Evolutionary conservation across 2,888 invertebrate species (phyloP), one percentile per base, ranked within the genome.

Genomic region (Azorinus chamasolen): DNA sequence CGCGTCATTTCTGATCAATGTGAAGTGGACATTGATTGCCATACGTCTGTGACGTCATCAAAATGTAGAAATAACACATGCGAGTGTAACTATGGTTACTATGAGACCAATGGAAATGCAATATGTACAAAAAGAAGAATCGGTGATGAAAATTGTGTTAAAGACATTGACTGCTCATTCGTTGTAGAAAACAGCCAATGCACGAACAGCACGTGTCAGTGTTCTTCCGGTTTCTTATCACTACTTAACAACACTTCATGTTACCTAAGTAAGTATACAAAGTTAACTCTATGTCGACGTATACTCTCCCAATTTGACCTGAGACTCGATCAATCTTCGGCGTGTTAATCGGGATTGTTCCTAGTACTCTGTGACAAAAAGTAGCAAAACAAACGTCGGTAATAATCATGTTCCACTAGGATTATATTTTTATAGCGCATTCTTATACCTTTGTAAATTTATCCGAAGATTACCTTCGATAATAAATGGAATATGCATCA

Each of bases 111-210:
- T 32, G 25, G 25, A 5, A 20, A 25, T 20, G 24, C 53, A 10
- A 24, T 39, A 5, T 79, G 79, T 37, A 24, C 43, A 3, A 45
- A 50, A 24, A 61, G 86, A 48, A 72, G 71, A 57, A 82, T 86
- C 16, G 83, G 83, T 3, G 81, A 83, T 61, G 59, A 51, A 10
- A 83, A 69, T 0, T 87, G 87, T 66, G 10, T 18, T 6, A 14
- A 48, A n/a, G 73, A 86, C 32, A 10, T 51, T 10, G 86, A 86
- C 65, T 86, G 86, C 55, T 37, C 16, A 25, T 72, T 64, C 18
- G 82, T 80, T 20, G 81, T 86, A 8, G 48, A 41, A 22, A 27
- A 82, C 20, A 83, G 83, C 24, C 41, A 64, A 54, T 86, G 86
- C 61, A 51, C 46, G 8, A 69, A 70, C 24, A 43, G 45, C 20